Percentiles rank a stretch among this genome's conserved stretches.
Evolutionary conservation across 2,797 vertebrate species (phyloP).

Genomic region (Pseudocheirus occidentalis): DNA sequence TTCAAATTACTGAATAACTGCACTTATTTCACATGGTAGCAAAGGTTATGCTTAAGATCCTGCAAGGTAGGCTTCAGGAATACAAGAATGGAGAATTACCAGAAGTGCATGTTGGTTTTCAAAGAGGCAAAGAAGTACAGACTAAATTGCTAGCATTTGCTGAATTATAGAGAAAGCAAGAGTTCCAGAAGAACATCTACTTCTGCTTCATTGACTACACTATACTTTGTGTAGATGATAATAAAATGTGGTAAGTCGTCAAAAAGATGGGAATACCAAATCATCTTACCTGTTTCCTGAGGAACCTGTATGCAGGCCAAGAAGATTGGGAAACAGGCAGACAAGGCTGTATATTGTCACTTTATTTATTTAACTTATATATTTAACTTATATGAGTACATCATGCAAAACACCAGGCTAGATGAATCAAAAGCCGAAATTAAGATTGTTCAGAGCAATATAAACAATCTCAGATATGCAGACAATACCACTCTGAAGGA

Average conservation of each 20-base stretch:
- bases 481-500: background rate
- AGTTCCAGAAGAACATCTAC: too few relatives aligned
- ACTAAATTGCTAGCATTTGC: too few relatives aligned
- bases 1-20: background rate
- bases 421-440: background rate
- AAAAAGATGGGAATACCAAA: background rate
- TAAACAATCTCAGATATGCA: background rate
- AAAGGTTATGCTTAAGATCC: background rate
- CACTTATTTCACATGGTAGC: background rate
- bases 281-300: background rate
- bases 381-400: too few relatives aligned
- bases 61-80: background rate
- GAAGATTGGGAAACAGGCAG: background rate
- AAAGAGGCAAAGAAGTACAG: too few relatives aligned
- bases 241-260: background rate
- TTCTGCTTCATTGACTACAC: background rate
- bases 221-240: background rate
- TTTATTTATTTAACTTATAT: background rate
- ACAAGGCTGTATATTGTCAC: background rate
- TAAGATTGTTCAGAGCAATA: background rate
- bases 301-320: background rate
- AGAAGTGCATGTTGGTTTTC: background rate
- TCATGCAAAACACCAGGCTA: background rate
- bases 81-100: background rate
- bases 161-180: too few relatives aligned